Base-by-base conservation (phyloP, 2,113 vertebrate genomes). In the Ornithorhynchus anatinus region DNA sequence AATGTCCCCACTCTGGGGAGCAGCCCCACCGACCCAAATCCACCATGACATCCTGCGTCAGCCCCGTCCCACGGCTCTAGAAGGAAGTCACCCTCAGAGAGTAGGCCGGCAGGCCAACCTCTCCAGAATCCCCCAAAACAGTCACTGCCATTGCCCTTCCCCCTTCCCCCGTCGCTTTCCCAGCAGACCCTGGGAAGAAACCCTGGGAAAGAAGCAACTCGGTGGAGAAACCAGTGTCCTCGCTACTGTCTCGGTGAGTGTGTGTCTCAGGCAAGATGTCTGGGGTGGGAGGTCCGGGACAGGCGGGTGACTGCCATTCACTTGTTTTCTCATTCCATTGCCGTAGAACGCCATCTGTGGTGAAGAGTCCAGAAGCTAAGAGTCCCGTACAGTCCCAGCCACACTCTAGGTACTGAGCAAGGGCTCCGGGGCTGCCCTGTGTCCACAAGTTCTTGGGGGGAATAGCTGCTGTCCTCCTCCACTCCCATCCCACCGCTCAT, bases 131-230 rank as follows among this genome's bases (percentile, higher is more conserved):
- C n/a, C n/a, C n/a, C n/a, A n/a, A n/a, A n/a, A n/a, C n/a, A n/a
- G n/a, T n/a, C n/a, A n/a, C n/a, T n/a, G n/a, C n/a, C n/a, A n/a
- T n/a, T n/a, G n/a, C n/a, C n/a, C n/a, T n/a, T n/a, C n/a, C n/a
- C n/a, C n/a, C n/a, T n/a, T n/a, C n/a, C n/a, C n/a, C n/a, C n/a
- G n/a, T n/a, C n/a, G n/a, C n/a, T n/a, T n/a, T n/a, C 38, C 78
- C 82, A 88, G 31, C 82, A 98, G 97, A 99, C 87, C 92, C 95
- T 85, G 79, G 95, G 86, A 97, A 97, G 92, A 99, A 98, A 89
- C 98, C 95, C 76, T 99, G 98, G 98, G 98, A 99, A 62, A 92
- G 97, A 82, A 97, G 97, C 88, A 98, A 97, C 92, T 99, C 98
- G 33, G 90, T 96, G 84, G 97, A 99, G 76, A 99, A 97, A 82